phyloP scores from a whole-genome alignment of 2,888 invertebrate genomes.

The Bugula neritina region DNA sequence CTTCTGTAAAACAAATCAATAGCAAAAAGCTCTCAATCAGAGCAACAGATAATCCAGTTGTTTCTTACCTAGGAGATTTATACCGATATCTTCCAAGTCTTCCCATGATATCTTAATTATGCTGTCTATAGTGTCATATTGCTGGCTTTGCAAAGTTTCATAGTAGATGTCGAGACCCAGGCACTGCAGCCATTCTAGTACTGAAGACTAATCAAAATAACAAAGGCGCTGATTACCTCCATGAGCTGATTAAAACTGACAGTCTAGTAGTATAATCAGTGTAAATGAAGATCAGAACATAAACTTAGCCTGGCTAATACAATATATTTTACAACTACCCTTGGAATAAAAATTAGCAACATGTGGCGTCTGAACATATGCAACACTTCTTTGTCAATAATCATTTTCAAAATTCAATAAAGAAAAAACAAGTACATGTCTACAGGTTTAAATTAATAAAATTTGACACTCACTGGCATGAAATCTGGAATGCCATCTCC shows the following conservation, averaged over 20 bases:
- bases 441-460: no score
- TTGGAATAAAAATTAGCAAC: not conserved
- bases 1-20: no score
- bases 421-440: not conserved
- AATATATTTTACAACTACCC: no score
- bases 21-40: no score
- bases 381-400: no score
- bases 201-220: conserved; percentile 33
- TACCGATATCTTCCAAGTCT: conserved; percentile 89
- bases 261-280: no score
- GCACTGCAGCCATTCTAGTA: conserved; percentile 89
- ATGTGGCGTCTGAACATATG: not conserved
- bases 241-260: no score
- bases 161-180: conserved; percentile 87
- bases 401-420: not conserved
- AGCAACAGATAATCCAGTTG: no score
- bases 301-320: no score
- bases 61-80: conserved; percentile 56
- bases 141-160: conserved; percentile 80
- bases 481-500: conserved; percentile 88
- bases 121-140: conserved; percentile 86
- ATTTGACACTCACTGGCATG: conserved; percentile 16
- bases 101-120: conserved; percentile 96
- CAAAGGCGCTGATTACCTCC: not conserved
- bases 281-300: no score